These are phyloP conservation scores for Acronicta psi DNA, from an alignment of 2,888 invertebrate species.

Conservation along the genomic window DNA sequence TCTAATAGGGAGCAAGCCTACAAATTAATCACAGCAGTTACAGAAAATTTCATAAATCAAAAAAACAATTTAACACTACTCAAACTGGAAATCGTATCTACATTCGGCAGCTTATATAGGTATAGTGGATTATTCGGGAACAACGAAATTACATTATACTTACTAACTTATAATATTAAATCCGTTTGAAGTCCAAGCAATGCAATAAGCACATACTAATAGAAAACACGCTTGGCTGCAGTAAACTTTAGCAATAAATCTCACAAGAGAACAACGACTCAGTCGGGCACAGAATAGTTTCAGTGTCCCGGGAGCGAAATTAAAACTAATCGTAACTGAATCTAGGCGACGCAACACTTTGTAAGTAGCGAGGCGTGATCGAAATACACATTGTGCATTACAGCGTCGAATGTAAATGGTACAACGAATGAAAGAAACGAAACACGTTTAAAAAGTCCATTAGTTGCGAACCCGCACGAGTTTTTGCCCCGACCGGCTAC, in stretches of 20 bases:
- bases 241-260: conserved; percentile 67
- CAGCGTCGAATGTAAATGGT: conserved; percentile 49
- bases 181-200: conserved; percentile 16
- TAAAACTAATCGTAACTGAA: conserved; percentile 72
- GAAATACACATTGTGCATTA: conserved; percentile 60
- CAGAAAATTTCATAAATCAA: too few species aligned
- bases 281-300: conserved; percentile 59
- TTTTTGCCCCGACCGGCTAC: conserved; percentile 67
- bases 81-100: too few species aligned
- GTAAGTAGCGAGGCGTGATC: conserved; percentile 65
- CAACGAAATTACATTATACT: too few species aligned
- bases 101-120: too few species aligned
- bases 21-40: too few species aligned
- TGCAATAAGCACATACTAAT: conserved; percentile 44
- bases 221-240: conserved; percentile 46
- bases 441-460: conserved; percentile 73
- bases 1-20: too few species aligned
- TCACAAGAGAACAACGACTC: conserved; percentile 48
- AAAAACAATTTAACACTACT: too few species aligned
- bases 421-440: conserved; percentile 56
- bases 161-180: conserved; percentile 11
- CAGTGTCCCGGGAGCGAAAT: conserved; percentile 67
- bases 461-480: conserved; percentile 63
- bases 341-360: conserved; percentile 55
- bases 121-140: background rate